These are phyloP conservation scores for Encarsia formosa DNA, from an alignment of 2,888 invertebrate species.

Conservation along the genomic window DNA sequence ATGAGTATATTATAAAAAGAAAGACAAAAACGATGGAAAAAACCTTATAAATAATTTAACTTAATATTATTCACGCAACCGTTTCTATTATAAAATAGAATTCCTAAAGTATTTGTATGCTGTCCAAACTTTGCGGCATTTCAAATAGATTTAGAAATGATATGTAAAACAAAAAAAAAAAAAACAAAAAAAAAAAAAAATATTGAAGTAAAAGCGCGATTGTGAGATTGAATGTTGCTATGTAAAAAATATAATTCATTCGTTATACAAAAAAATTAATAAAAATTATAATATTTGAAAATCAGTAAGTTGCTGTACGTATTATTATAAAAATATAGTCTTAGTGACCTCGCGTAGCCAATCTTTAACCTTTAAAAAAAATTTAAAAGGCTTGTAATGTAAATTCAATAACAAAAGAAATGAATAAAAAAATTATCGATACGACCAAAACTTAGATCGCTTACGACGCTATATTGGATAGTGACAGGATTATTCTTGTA, in stretches of 20 bases:
- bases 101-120: not conserved
- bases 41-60: not conserved
- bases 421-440: slow-evolving; percentile 11
- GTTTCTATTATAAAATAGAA: not conserved
- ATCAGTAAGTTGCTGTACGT: not conserved
- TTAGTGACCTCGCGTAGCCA: slow-evolving; percentile 17
- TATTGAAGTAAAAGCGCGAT: not conserved
- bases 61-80: not conserved
- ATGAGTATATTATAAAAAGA: slow-evolving; percentile 27
- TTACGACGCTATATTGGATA: too few relatives aligned
- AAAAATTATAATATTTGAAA: not conserved
- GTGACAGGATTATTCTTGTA: too few relatives aligned
- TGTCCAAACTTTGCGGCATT: not conserved
- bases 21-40: slow-evolving; percentile 9
- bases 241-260: slow-evolving; percentile 8
- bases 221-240: slow-evolving; percentile 10
- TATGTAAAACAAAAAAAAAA: too few relatives aligned
- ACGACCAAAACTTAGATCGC: too few relatives aligned
- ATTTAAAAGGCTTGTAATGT: slow-evolving; percentile 17
- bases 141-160: slow-evolving; percentile 7
- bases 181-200: too few relatives aligned
- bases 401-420: slow-evolving; percentile 8
- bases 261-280: slow-evolving; percentile 2
- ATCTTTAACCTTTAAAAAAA: slow-evolving; percentile 12
- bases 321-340: slow-evolving; percentile 3